A percentile compares a stretch with the other conserved stretches of the same genome.
These are phyloP conservation scores for Phodopus roborovskii DNA, from an alignment of 2,113 vertebrate genomes.

Conservation along the genomic window DNA sequence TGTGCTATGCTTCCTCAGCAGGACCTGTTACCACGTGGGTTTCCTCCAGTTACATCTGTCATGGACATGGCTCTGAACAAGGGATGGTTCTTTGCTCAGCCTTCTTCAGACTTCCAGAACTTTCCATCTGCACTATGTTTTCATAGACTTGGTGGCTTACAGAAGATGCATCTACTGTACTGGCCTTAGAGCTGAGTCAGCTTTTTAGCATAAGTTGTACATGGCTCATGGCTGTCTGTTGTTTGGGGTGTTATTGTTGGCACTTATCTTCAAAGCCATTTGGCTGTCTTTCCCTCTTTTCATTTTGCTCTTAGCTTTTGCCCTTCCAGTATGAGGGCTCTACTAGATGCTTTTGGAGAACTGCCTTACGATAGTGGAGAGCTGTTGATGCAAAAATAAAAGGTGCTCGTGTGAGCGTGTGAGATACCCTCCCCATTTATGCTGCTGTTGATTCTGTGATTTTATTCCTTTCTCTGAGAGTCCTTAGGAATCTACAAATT, in stretches of 20 bases:
- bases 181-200: not conserved
- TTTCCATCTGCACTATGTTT: rapidly evolving
- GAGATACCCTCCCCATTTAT: not conserved
- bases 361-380: not conserved
- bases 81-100: not conserved
- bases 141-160: rapidly evolving
- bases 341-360: not conserved
- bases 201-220: not conserved
- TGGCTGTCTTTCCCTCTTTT: not conserved
- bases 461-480: not conserved
- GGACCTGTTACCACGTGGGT: rapidly evolving
- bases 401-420: rapidly evolving
- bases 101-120: no score
- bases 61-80: not conserved
- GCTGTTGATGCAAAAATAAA: not conserved
- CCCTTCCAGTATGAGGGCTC: not conserved
- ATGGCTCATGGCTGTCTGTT: rapidly evolving
- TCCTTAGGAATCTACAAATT: not conserved
- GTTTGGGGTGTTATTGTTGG: not conserved
- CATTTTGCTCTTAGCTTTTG: not conserved
- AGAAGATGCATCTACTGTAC: not conserved
- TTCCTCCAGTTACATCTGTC: not conserved
- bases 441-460: not conserved
- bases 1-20: not conserved
- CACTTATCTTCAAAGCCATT: not conserved